phyloP scores from a whole-genome alignment of 2,113 vertebrate genomes.

The Lipophrys pholis region DNA sequence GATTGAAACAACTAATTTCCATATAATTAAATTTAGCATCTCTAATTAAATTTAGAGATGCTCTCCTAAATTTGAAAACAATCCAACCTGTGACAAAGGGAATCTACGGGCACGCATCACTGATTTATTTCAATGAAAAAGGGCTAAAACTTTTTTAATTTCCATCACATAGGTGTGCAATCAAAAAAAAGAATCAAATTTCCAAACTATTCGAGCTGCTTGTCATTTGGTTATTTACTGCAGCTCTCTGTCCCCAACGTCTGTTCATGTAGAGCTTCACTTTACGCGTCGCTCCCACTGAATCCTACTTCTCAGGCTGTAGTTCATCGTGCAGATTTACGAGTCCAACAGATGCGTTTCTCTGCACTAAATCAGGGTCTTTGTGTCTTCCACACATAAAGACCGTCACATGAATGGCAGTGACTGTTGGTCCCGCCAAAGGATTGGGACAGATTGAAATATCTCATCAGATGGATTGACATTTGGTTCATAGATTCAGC shows the following conservation, averaged over 20 bases:
- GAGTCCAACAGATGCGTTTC: background rate
- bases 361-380: background rate
- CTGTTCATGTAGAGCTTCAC: too few relatives aligned
- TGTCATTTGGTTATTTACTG: too few relatives aligned
- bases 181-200: background rate
- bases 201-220: background rate
- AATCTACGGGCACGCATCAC: too few relatives aligned
- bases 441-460: constrained; percentile 11
- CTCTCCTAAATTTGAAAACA: too few relatives aligned
- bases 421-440: background rate
- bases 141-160: constrained; percentile 38
- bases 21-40: too few relatives aligned
- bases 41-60: too few relatives aligned
- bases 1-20: too few relatives aligned
- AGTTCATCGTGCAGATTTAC: background rate
- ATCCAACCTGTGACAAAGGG: background rate
- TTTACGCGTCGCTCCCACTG: background rate
- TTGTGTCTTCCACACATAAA: background rate
- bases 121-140: constrained; percentile 23
- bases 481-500: constrained; percentile 20
- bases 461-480: constrained; percentile 16
- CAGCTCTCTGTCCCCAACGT: too few relatives aligned
- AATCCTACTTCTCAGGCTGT: constrained; percentile 8
- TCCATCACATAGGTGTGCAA: constrained; percentile 4
- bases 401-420: background rate